A percentile compares a stretch with the other conserved stretches of the same genome.
phyloP scores from a whole-genome alignment of 1,140 invertebrate genomes.

The Zaprionus kolodkinae region DNA sequence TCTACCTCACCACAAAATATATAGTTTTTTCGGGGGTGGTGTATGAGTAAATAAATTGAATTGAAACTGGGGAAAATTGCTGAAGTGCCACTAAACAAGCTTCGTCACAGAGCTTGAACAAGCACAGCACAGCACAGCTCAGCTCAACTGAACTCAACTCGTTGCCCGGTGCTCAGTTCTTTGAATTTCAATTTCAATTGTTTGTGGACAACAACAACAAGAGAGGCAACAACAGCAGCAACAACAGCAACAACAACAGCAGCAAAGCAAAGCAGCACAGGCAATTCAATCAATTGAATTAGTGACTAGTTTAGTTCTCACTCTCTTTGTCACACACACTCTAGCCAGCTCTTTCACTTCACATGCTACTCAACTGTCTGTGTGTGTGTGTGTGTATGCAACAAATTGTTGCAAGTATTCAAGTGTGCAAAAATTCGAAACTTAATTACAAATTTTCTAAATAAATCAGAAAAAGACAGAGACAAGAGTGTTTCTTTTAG shows the following conservation, averaged over 20 bases:
- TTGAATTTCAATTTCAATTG: slow-evolving; percentile 21
- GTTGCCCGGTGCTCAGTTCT: not conserved
- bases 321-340: too few species aligned
- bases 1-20: slow-evolving; percentile 3
- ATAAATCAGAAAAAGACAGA: not conserved
- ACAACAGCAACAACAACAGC: slow-evolving; percentile 9
- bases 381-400: slow-evolving; percentile 47
- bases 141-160: not conserved
- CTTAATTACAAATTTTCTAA: not conserved
- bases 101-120: not conserved
- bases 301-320: slow-evolving; percentile 22
- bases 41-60: slow-evolving; percentile 57
- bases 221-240: not conserved
- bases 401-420: slow-evolving; percentile 17
- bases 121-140: too few species aligned
- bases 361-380: slow-evolving; percentile 37
- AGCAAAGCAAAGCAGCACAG: not conserved
- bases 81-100: slow-evolving; percentile 39
- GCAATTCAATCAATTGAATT: slow-evolving; percentile 77
- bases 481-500: not conserved
- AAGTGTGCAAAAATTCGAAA: not conserved
- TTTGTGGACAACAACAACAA: slow-evolving; percentile 21
- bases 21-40: not conserved
- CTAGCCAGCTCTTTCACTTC: slow-evolving; percentile 9
- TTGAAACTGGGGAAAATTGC: slow-evolving; percentile 48